Evolutionary conservation across 2,113 vertebrate species (phyloP), one percentile per base, ranked within the genome.

Genomic region (Embiotoca jacksoni): DNA sequence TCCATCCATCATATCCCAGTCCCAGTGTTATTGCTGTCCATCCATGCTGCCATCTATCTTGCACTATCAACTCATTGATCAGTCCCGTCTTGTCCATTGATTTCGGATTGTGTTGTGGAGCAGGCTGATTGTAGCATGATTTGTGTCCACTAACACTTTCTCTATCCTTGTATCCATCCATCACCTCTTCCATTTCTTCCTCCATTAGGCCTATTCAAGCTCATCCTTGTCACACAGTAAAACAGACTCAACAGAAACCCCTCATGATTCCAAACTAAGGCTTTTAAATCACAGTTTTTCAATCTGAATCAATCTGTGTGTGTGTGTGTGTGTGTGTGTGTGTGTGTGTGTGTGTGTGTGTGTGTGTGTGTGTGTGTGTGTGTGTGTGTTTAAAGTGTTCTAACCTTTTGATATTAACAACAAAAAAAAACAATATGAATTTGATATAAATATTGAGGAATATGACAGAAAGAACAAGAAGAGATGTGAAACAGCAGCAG

Each of bases 61-160:
- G 59, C 23, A 32, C 85, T 71, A 85, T 78, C 88, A 83, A 81
- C 83, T 83, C 92, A 93, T 93, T 81, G 86, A 93, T 92, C 88
- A 89, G 82, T 78, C 87, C 88, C 47, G 64, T 90, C 91, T 91
- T 92, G 91, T 92, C 81, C 90, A 93, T 91, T 88, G 90, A 92
- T 93, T 83, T 74, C 3, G 5, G 73, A 59, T 89, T 66, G 83
- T 91, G 90, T 88, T 88, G 89, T 88, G 65, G 75, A 82, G 78
- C 63, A n/a, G 85, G 66, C 83, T 89, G 90, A 91, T 90, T 88
- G 91, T 78, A 83, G 75, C 84, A 60, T 83, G 90, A 92, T 92
- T 89, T 93, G 88, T 89, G 84, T 90, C 81, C 83, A 86, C 90
- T 87, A 89, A 91, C 83, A 86, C 85, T 86, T 84, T 82, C 71